Conservation (phyloP, 2,113 vertebrate genomes). For the Delphinapterus leucas region DNA sequence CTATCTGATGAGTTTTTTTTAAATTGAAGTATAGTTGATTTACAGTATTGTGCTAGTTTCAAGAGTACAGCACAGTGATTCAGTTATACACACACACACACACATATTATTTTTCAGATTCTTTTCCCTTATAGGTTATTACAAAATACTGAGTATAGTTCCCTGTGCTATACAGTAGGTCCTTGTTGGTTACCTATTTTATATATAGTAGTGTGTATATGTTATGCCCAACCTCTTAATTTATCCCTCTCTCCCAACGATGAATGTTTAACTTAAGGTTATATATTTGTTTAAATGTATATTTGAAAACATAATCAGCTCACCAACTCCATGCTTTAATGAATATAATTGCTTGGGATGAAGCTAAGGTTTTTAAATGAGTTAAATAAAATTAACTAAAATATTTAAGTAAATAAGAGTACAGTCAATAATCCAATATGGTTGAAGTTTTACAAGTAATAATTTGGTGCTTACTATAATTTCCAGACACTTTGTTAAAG, state of each 20-base stretch:
- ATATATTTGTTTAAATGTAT: not conserved
- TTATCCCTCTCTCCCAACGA: not conserved
- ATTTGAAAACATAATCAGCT: not conserved
- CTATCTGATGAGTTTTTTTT: not conserved
- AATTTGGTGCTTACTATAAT: not conserved
- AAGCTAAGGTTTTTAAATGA: not conserved
- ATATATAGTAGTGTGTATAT: not conserved
- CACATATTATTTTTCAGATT: not conserved
- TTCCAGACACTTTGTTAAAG: not conserved
- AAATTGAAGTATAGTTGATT: not conserved
- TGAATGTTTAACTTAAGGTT: not conserved
- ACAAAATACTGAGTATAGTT: too few species aligned
- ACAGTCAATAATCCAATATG: not conserved
- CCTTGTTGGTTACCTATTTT: not conserved
- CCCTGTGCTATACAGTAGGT: not conserved
- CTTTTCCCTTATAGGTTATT: not conserved
- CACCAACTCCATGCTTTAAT: not conserved
- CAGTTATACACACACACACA: not conserved
- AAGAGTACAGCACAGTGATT: not conserved
- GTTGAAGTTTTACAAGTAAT: not conserved
- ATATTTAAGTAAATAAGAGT: not conserved
- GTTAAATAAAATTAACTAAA: not conserved
- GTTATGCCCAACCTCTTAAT: not conserved
- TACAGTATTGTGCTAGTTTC: not conserved
- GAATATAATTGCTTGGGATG: not conserved